Evolutionary conservation across 2,113 vertebrate species (phyloP).

Genomic region (Anoura caudifer): DNA sequence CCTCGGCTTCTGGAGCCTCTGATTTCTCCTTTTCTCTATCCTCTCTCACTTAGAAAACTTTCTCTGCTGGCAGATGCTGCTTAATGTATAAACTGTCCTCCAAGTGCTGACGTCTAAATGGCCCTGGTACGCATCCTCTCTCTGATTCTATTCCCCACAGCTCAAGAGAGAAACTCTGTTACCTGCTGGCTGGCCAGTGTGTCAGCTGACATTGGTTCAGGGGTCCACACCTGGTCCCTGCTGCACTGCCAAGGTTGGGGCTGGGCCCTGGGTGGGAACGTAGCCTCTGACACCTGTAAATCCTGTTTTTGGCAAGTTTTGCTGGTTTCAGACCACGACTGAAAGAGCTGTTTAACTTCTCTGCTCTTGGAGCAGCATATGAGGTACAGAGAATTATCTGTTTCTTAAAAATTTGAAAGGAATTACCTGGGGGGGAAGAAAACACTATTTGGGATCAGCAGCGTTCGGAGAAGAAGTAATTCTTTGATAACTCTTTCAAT

Average conservation of each 20-base stretch:
- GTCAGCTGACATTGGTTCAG: not conserved
- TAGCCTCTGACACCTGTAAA: not conserved
- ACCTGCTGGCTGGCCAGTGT: not conserved
- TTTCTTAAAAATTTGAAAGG: not conserved
- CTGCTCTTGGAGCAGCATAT: not conserved
- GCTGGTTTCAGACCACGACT: not conserved
- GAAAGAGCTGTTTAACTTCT: not conserved
- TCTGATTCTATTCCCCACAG: not conserved
- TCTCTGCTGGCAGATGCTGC: not conserved
- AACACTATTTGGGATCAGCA: not conserved
- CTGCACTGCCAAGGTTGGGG: not conserved
- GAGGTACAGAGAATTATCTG: not conserved
- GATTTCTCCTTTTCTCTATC: not conserved
- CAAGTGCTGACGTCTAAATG: too few relatives aligned
- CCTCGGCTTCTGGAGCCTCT: not conserved
- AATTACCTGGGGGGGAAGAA: not conserved
- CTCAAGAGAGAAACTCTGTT: not conserved
- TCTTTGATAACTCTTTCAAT: constrained; percentile 27
- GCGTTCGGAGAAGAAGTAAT: constrained; percentile 2
- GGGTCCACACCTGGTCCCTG: not conserved
- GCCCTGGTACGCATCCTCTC: not conserved
- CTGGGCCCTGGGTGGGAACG: not conserved
- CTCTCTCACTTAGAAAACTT: not conserved
- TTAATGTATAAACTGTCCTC: not conserved
- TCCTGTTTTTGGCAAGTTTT: not conserved